These are phyloP conservation scores for Setophaga coronata DNA, from an alignment of 2,113 vertebrate species.

Conservation along the genomic window DNA sequence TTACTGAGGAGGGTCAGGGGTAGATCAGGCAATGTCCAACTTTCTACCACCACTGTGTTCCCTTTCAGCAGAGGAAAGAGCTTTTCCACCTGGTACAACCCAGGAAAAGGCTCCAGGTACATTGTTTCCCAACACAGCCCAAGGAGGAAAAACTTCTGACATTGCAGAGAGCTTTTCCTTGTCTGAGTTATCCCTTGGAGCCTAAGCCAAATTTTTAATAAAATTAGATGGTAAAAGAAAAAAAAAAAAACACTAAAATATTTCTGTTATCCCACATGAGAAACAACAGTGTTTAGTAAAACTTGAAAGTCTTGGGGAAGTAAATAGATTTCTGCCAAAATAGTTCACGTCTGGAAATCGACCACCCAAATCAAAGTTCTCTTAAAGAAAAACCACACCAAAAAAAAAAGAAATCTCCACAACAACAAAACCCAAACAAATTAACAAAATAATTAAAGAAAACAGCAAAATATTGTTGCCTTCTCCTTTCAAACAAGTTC, in stretches of 20 bases:
- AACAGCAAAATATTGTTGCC: background rate
- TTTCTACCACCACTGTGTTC: background rate
- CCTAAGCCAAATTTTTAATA: background rate
- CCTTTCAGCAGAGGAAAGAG: background rate
- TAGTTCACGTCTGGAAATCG: background rate
- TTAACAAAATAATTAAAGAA: background rate
- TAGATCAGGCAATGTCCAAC: fast-evolving
- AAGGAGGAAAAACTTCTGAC: background rate
- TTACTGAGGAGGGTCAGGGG: background rate
- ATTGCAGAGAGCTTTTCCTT: background rate
- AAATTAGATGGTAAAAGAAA: background rate
- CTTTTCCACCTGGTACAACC: background rate
- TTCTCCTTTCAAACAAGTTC: background rate
- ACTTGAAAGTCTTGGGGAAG: too few species aligned
- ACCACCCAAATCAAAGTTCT: background rate
- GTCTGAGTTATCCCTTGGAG: background rate
- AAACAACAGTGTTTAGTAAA: background rate
- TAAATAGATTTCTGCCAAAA: background rate
- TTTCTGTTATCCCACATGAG: background rate
- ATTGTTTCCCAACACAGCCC: background rate
- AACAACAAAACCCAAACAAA: background rate
- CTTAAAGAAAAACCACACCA: background rate
- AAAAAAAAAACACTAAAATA: background rate
- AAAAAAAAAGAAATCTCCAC: background rate
- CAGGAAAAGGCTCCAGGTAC: background rate